Base-by-base conservation (phyloP, 2,113 vertebrate species). In the Pongo abelii region DNA sequence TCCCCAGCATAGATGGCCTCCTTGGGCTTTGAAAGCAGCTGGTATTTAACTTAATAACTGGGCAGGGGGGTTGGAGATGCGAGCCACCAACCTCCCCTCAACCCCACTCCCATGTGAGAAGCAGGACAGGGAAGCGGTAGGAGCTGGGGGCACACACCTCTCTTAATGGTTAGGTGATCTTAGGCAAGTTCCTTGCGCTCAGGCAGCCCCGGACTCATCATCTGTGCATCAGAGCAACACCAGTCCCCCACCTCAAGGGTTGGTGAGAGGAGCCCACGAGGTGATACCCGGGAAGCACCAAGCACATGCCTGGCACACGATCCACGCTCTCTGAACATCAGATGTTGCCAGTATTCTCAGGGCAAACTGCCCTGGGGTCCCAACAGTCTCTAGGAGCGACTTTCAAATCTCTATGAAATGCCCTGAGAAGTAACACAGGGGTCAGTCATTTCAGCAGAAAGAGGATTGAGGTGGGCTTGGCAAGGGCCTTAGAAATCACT, bases 1-100 rank as follows among this genome's bases (percentile, higher is more conserved):
- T 81, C 72, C 93, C 92, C 95, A 93, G 86, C 64, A 69, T 25
- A 78, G 89, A 94, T 3, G 5, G 25, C 70, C 50, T 89, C 57
- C 11, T 4, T 30, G 40, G 86, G 59, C 96, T 94, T 69, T 43
- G 77, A 89, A 59, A 96, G 94, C 93, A 94, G 81, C 89, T 70
- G 94, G 74, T 48, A 30, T 92, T 96, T 93, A 89, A 86, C 79
- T 72, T 67, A n/a, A 18, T 55, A 57, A 80, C 40, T 57, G 75
- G 70, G 79, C 90, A 55, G 1, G 2, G 55, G 57, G 59, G 89
- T 13, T 48, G 77, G 78, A 92, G 35, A 57, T 2, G 61, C 70
- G 61, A 84, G 46, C 35, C 74, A 38, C 78, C 40, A 72, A 38
- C 4, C 16, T 78, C 77, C 12, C 27, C 59, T 23, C 55, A 57